Percentiles rank a stretch among this genome's conserved stretches.
Evolutionary conservation across 2,797 vertebrate species (phyloP).

Genomic region (Lithobates sylvaticus): DNA sequence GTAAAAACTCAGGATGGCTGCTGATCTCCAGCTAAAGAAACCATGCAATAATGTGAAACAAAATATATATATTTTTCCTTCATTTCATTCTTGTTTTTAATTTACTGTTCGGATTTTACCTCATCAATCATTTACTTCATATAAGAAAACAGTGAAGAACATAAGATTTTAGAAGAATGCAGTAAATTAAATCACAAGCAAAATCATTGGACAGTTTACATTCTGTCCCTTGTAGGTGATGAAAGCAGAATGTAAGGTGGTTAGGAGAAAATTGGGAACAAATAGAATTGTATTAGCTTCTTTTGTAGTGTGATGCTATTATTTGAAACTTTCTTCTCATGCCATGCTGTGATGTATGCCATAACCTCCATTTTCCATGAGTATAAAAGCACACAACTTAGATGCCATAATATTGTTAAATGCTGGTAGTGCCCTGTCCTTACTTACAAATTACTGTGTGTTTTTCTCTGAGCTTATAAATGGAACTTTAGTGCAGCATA

Average conservation of each 20-base stretch:
- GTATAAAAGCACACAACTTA: background rate
- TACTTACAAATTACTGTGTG: too few species aligned
- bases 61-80: constrained; percentile 29
- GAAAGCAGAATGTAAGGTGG: background rate
- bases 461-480: too few species aligned
- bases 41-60: constrained; percentile 27
- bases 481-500: too few species aligned
- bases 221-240: background rate
- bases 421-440: too few species aligned
- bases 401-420: background rate
- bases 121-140: constrained; percentile 38
- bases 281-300: background rate
- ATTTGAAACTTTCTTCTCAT: background rate
- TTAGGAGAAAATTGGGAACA: background rate
- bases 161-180: background rate
- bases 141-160: constrained; percentile 23
- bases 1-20: constrained; percentile 16
- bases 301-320: background rate
- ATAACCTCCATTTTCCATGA: background rate
- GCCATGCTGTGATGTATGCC: background rate
- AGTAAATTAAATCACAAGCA: background rate
- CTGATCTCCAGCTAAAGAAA: constrained; percentile 28
- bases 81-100: constrained; percentile 40
- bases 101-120: constrained; percentile 25
- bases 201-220: background rate